Percentiles rank a stretch among this genome's conserved stretches.
phyloP scores from a whole-genome alignment of 2,797 vertebrate genomes.

The Hypotaenidia okinawae region DNA sequence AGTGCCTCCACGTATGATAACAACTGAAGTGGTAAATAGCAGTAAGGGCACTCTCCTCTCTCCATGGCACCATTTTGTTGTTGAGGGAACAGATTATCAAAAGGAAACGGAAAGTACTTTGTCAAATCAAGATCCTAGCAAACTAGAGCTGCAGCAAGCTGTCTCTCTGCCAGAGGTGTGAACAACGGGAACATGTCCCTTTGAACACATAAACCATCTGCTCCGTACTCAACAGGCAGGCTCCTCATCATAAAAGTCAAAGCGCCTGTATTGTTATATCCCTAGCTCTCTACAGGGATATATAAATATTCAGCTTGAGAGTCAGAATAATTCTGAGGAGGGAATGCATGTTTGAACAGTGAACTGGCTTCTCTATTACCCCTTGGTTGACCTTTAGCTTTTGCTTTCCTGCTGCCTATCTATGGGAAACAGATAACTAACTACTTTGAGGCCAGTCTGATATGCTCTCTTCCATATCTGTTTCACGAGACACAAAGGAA shows the following conservation, averaged over 20 bases:
- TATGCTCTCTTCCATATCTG: neutral
- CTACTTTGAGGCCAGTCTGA: neutral
- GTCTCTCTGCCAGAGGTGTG: slow-evolving; percentile 70
- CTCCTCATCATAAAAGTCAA: slow-evolving; percentile 30
- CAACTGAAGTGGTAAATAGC: neutral
- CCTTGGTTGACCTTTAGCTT: neutral
- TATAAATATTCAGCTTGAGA: slow-evolving; percentile 12
- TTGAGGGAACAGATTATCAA: neutral
- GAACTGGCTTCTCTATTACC: neutral
- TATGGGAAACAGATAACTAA: neutral
- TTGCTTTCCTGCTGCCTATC: neutral
- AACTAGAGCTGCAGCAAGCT: slow-evolving; percentile 64
- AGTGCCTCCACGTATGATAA: neutral
- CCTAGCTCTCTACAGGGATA: neutral
- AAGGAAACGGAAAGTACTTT: slow-evolving; percentile 11
- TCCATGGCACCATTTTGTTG: neutral
- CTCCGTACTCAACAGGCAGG: slow-evolving; percentile 63
- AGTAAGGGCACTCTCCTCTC: neutral
- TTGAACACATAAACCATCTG: slow-evolving; percentile 73
- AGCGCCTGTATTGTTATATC: slow-evolving; percentile 6
- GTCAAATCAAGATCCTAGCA: slow-evolving; percentile 34
- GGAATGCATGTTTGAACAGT: neutral
- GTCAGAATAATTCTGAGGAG: neutral
- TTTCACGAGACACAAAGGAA: neutral
- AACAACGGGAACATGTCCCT: slow-evolving; percentile 66